Evolutionary conservation across 2,113 vertebrate genomes (phyloP).

Genomic region (Pheucticus melanocephalus): DNA sequence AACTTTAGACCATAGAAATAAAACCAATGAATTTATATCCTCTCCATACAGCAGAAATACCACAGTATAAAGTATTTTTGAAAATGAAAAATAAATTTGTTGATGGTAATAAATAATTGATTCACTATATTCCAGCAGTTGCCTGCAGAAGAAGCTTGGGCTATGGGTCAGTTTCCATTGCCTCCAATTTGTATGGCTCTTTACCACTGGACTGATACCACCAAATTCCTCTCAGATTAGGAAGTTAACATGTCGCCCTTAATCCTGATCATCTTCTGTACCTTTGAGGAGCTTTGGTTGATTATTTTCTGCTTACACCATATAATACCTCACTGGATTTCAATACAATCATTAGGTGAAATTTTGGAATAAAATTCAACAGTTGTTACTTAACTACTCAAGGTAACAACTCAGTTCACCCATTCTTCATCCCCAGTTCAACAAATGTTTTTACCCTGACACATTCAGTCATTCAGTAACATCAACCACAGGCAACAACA

Average conservation of each 20-base stretch:
- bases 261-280: background rate
- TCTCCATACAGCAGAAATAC: background rate
- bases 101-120: background rate
- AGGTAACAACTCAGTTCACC: background rate
- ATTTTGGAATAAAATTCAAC: background rate
- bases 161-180: background rate
- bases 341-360: background rate
- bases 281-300: background rate
- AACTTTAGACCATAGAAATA: background rate
- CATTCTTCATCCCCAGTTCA: background rate
- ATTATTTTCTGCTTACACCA: background rate
- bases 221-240: background rate
- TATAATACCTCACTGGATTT: background rate
- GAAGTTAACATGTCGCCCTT: background rate
- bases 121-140: background rate
- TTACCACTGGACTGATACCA: background rate
- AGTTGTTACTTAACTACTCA: background rate
- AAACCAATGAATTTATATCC: background rate
- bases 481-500: background rate
- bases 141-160: background rate
- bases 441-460: background rate
- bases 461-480: background rate
- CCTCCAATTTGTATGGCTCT: background rate
- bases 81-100: background rate
- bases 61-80: background rate